These are phyloP conservation scores for Caranx melampygus DNA, from an alignment of 2,113 vertebrate species.

Conservation along the genomic window DNA sequence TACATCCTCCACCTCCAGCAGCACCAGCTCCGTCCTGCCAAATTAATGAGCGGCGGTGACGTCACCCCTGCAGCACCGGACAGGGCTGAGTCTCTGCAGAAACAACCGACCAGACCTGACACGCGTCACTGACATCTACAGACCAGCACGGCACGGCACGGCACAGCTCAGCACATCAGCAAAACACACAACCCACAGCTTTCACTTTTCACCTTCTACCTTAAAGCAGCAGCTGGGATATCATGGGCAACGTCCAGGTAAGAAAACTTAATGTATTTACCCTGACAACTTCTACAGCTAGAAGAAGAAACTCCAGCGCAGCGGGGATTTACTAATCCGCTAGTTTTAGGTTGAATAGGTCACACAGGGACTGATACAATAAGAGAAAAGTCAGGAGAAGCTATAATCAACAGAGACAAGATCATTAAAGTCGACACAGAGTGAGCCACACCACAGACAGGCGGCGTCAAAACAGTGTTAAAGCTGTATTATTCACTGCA, in stretches of 20 bases:
- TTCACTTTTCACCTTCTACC: neutral
- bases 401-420: no score
- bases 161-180: neutral
- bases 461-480: neutral
- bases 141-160: neutral
- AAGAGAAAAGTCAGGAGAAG: neutral
- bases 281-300: neutral
- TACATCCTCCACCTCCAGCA: neutral
- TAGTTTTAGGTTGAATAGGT: neutral
- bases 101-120: conserved; percentile 23
- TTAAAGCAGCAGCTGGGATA: neutral
- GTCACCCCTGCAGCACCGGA: conserved; percentile 68
- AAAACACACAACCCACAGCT: conserved; percentile 7
- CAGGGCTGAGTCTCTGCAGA: conserved; percentile 51
- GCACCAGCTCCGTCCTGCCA: conserved; percentile 10
- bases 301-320: neutral
- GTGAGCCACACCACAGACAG: no score
- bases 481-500: accelerated
- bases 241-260: conserved; percentile 85
- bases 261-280: conserved; percentile 18
- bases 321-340: neutral
- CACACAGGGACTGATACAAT: neutral
- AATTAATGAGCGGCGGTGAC: conserved; percentile 45
- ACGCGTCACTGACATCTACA: conserved; percentile 15
- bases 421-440: neutral